phyloP scores from a whole-genome alignment of 2,888 invertebrate species.

The Panopea generosa region DNA sequence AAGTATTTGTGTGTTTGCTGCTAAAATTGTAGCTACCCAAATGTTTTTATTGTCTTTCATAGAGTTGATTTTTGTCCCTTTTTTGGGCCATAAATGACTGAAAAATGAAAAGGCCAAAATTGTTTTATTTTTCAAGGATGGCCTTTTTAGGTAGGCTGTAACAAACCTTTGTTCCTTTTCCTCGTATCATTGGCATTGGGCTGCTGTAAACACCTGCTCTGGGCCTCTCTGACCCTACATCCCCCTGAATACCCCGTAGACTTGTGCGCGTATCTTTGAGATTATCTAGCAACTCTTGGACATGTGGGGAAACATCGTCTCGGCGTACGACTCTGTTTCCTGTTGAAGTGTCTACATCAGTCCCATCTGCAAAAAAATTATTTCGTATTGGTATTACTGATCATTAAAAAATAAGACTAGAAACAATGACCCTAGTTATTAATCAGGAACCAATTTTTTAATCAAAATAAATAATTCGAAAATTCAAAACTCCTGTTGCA shows the following conservation, averaged over 20 bases:
- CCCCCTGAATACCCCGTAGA: slow-evolving; percentile 36
- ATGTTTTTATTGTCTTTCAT: too few relatives aligned
- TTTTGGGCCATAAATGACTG: too few relatives aligned
- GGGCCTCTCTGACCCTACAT: slow-evolving; percentile 55
- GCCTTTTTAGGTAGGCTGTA: too few relatives aligned
- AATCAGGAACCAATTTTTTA: too few relatives aligned
- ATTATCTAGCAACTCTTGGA: slow-evolving; percentile 51
- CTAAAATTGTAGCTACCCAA: too few relatives aligned
- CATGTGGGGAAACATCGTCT: slow-evolving; percentile 49
- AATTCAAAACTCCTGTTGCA: too few relatives aligned
- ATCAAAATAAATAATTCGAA: not conserved
- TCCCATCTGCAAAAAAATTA: not conserved
- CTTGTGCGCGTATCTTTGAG: slow-evolving; percentile 48
- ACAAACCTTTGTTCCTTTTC: slow-evolving; percentile 52
- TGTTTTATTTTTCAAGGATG: too few relatives aligned
- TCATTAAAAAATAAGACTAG: too few relatives aligned
- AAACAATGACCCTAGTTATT: too few relatives aligned
- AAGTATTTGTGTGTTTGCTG: too few relatives aligned
- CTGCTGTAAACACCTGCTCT: slow-evolving; percentile 79
- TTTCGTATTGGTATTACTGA: not conserved
- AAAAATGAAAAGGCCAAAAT: too few relatives aligned
- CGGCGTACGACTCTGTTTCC: not conserved
- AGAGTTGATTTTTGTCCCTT: too few relatives aligned
- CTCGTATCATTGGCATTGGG: slow-evolving; percentile 75
- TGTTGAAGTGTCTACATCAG: not conserved